Evolutionary conservation across 2,888 invertebrate species (phyloP).

Genomic region (Mimumesa dahlbomi): DNA sequence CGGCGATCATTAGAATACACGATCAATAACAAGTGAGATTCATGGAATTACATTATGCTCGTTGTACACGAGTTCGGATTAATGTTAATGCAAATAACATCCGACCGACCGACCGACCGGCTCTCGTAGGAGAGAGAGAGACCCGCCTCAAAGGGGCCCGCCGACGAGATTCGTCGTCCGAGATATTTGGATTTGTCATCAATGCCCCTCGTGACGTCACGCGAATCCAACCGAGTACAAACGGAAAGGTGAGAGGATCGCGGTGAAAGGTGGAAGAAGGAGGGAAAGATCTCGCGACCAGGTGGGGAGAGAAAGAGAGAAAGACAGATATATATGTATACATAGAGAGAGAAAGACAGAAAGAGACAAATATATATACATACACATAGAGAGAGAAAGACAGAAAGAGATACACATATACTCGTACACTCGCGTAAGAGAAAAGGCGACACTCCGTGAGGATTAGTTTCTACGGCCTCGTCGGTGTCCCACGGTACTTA

Average conservation of each 20-base stretch:
- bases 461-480: conserved; percentile 59
- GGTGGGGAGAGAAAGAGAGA: not conserved
- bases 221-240: not conserved
- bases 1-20: conserved; percentile 35
- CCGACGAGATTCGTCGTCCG: conserved; percentile 19
- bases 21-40: conserved; percentile 35
- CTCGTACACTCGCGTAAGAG: too few species aligned
- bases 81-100: conserved; percentile 11
- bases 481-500: conserved; percentile 72
- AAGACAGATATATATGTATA: too few species aligned
- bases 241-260: not conserved
- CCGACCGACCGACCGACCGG: conserved; percentile 5
- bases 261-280: too few species aligned
- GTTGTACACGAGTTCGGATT: not conserved
- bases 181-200: conserved; percentile 48
- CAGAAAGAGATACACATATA: conserved; percentile 10
- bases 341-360: not conserved
- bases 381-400: not conserved
- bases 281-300: too few species aligned
- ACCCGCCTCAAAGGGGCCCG: conserved; percentile 37
- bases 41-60: conserved; percentile 26
- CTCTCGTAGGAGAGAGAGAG: too few species aligned
- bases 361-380: conserved; percentile 6
- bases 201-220: conserved; percentile 31
- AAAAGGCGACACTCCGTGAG: conserved; percentile 53